These are phyloP conservation scores for Thymelicus lineola DNA, from an alignment of 2,888 invertebrate genomes.

Conservation along the genomic window DNA sequence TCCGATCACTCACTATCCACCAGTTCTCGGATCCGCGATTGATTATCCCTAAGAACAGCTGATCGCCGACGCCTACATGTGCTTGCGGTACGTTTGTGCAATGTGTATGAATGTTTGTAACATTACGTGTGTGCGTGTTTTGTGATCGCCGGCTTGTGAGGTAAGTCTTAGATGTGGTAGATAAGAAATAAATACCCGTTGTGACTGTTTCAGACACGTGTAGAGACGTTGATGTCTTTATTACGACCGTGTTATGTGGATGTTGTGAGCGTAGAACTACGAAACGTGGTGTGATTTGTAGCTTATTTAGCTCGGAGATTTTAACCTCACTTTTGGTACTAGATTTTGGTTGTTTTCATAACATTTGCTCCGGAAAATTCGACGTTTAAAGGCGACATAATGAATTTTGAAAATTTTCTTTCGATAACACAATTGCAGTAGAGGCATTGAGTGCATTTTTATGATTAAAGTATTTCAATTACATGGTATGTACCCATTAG, in stretches of 20 bases:
- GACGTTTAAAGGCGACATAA: too few species aligned
- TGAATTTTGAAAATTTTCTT: too few species aligned
- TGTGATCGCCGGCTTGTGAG: conserved; percentile 35
- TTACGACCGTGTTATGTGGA: conserved; percentile 44
- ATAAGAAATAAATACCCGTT: conserved; percentile 18
- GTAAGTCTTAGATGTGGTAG: conserved; percentile 18
- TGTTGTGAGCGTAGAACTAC: conserved; percentile 27
- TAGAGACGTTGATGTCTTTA: conserved; percentile 52
- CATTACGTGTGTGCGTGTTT: conserved; percentile 56
- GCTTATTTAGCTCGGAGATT: too few species aligned
- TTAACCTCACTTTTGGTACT: too few species aligned
- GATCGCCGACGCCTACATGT: conserved; percentile 70
- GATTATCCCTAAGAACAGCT: conserved; percentile 64
- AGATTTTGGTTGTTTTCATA: too few species aligned
- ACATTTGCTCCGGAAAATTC: too few species aligned
- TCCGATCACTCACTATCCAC: conserved; percentile 42
- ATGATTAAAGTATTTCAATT: too few species aligned
- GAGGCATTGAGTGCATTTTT: too few species aligned
- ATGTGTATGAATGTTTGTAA: conserved; percentile 70
- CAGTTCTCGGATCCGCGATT: conserved; percentile 41
- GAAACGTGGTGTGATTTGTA: conserved; percentile 11
- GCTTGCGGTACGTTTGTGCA: conserved; percentile 74
- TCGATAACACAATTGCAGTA: too few species aligned
- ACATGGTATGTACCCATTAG: too few species aligned
- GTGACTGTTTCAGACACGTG: conserved; percentile 34